phyloP scores from a whole-genome alignment of 2,888 invertebrate genomes.

The Camponotus fellah region DNA sequence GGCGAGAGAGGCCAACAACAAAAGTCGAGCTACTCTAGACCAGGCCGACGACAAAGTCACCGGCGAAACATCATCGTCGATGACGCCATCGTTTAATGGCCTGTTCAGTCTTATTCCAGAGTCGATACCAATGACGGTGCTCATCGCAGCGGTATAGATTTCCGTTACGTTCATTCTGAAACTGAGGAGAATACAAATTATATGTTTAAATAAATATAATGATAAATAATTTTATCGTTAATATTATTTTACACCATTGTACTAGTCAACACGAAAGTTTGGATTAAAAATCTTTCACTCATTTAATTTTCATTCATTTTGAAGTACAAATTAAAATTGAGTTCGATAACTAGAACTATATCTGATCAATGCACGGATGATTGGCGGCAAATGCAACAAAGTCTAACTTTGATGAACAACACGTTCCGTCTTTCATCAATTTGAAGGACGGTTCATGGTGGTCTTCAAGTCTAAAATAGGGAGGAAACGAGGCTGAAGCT shows the following conservation, averaged over 20 bases:
- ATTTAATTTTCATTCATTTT: neutral
- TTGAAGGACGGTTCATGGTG: slow-evolving; percentile 38
- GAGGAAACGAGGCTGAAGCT: slow-evolving; percentile 52
- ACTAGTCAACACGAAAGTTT: neutral
- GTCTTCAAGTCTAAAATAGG: slow-evolving; percentile 41
- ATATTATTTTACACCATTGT: neutral
- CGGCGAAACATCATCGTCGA: slow-evolving; percentile 87
- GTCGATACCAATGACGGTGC: slow-evolving; percentile 74
- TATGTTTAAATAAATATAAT: neutral
- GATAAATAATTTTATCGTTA: neutral
- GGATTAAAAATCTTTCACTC: neutral
- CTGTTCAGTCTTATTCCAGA: slow-evolving; percentile 75
- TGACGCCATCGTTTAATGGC: slow-evolving; percentile 63
- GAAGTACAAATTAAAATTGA: neutral
- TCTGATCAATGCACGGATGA: slow-evolving; percentile 8
- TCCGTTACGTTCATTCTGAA: slow-evolving; percentile 74
- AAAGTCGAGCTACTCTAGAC: slow-evolving; percentile 90
- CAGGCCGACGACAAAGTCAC: slow-evolving; percentile 90
- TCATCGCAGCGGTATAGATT: slow-evolving; percentile 56
- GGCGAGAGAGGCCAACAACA: slow-evolving; percentile 89
- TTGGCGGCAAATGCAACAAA: slow-evolving; percentile 28
- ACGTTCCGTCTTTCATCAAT: slow-evolving; percentile 22
- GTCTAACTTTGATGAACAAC: slow-evolving; percentile 25
- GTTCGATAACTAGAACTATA: neutral
- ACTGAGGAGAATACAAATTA: slow-evolving; percentile 51